Conservation (phyloP, 2,113 vertebrate genomes). For the Anolis carolinensis region DNA sequence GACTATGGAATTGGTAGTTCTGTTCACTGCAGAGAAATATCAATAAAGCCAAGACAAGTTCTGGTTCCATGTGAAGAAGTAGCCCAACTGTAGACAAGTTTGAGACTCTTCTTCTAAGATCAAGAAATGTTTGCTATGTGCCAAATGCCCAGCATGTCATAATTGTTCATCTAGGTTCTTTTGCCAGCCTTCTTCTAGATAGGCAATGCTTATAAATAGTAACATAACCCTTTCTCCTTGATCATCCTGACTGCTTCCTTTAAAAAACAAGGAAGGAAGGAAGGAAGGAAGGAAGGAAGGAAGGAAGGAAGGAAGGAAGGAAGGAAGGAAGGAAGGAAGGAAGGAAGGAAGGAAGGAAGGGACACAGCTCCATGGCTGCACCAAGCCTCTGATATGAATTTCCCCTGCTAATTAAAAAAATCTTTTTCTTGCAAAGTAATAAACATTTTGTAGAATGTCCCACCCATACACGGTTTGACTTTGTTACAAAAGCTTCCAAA, state of each 20-base stretch:
- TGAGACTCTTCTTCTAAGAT: background rate
- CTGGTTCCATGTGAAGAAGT: background rate
- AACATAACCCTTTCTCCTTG: background rate
- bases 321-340: too few species aligned
- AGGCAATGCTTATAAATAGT: background rate
- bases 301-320: too few species aligned
- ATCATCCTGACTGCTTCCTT: background rate
- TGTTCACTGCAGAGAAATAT: background rate
- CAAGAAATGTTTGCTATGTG: background rate
- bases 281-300: too few species aligned
- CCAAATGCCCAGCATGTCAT: constrained; percentile 1
- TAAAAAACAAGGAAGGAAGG: too few species aligned
- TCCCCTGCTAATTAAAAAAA: too few species aligned
- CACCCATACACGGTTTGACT: too few species aligned
- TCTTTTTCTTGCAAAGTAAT: too few species aligned
- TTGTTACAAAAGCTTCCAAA: too few species aligned
- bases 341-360: too few species aligned
- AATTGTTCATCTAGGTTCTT: constrained; percentile 7
- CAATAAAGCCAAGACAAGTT: background rate
- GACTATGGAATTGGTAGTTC: constrained; percentile 44
- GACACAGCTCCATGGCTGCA: too few species aligned
- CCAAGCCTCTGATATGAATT: too few species aligned
- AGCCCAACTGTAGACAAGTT: background rate
- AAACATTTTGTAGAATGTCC: too few species aligned
- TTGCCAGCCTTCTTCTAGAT: background rate